Percentiles rank a stretch among this genome's conserved stretches.
Evolutionary conservation across 2,888 invertebrate genomes (phyloP).

Genomic region (Sussaba pulchella): DNA sequence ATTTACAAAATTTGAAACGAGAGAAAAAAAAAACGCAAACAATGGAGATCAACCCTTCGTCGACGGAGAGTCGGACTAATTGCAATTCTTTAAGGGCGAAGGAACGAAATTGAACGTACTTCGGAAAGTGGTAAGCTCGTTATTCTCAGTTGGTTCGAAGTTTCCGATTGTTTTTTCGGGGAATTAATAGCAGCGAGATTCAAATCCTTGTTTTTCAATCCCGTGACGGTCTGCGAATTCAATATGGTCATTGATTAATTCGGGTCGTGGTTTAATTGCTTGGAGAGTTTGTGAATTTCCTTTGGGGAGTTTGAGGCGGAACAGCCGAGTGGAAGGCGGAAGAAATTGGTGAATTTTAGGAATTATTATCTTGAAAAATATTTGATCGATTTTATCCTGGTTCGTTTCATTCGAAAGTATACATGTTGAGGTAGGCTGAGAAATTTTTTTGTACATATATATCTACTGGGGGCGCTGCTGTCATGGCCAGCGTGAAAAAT

Average conservation of each 20-base stretch:
- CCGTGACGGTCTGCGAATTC: slow-evolving; percentile 55
- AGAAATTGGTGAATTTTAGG: no score
- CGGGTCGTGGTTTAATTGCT: background rate
- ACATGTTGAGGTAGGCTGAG: no score
- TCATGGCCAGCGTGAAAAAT: no score
- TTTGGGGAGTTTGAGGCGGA: no score
- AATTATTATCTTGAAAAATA: no score
- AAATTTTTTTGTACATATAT: no score
- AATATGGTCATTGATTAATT: slow-evolving; percentile 12
- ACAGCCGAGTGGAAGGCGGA: no score
- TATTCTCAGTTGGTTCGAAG: slow-evolving; percentile 43
- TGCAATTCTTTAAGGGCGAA: slow-evolving; percentile 36
- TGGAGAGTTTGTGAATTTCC: background rate
- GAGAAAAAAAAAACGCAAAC: no score
- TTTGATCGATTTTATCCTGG: no score
- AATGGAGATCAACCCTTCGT: slow-evolving; percentile 19
- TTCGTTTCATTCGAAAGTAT: no score
- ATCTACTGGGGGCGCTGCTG: no score
- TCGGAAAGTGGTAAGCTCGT: slow-evolving; percentile 51
- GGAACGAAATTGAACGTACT: slow-evolving; percentile 59
- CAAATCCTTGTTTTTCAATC: slow-evolving; percentile 44
- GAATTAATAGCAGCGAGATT: slow-evolving; percentile 14
- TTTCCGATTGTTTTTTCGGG: slow-evolving; percentile 36
- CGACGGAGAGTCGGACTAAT: slow-evolving; percentile 25
- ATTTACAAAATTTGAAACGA: slow-evolving; percentile 27